These are phyloP conservation scores for Danio choprae DNA, from an alignment of 2,797 vertebrate species.

Conservation along the genomic window DNA sequence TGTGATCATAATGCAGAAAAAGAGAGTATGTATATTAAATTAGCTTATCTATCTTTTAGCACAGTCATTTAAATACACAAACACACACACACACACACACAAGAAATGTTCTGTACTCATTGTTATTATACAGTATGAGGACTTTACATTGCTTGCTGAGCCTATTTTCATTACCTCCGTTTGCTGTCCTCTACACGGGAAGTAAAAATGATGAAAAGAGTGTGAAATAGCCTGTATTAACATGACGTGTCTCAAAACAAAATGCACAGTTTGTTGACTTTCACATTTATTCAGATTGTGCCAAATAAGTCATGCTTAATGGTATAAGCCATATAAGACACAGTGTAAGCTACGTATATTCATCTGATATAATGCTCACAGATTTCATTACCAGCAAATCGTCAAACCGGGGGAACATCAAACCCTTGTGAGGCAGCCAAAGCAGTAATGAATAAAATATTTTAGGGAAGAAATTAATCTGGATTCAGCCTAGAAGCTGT, in stretches of 20 bases:
- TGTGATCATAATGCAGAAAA: conserved; percentile 11
- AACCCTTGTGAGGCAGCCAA: conserved; percentile 52
- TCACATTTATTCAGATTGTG: neutral
- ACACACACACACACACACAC: neutral
- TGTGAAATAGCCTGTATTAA: neutral
- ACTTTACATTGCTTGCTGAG: neutral
- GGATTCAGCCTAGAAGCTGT: conserved; percentile 50
- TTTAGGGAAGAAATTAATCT: conserved; percentile 54
- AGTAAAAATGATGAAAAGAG: conserved; percentile 10
- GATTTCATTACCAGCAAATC: conserved; percentile 50
- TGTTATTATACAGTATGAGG: neutral
- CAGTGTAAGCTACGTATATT: conserved; percentile 12
- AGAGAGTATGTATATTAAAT: neutral
- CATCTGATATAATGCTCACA: conserved; percentile 26
- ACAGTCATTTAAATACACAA: neutral
- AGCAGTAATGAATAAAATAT: conserved; percentile 60
- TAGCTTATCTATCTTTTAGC: neutral
- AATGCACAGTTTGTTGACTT: neutral
- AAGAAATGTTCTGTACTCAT: neutral
- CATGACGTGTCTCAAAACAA: neutral
- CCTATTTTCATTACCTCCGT: neutral
- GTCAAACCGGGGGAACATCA: conserved; percentile 35
- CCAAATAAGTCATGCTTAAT: conserved; percentile 1
- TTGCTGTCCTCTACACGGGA: neutral
- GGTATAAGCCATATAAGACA: neutral